These are phyloP conservation scores for Uloborus plumipes DNA, from an alignment of 2,888 invertebrate species.

Conservation along the genomic window DNA sequence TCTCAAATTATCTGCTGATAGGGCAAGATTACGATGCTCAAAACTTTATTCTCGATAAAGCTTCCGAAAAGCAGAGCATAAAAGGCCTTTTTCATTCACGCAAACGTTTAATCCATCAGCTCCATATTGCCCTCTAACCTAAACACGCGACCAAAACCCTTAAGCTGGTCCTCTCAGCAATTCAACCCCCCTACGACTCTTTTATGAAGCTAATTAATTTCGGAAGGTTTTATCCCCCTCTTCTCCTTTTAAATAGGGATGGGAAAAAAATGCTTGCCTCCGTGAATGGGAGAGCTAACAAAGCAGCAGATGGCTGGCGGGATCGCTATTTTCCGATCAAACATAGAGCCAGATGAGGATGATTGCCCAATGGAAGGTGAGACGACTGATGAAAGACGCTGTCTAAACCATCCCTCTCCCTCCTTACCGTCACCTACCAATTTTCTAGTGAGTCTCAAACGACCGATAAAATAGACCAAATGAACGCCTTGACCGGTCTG, in stretches of 20 bases:
- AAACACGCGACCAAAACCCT: conserved; percentile 24
- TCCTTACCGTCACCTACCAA: conserved; percentile 25
- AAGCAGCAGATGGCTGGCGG: conserved; percentile 54
- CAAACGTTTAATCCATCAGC: conserved; percentile 13
- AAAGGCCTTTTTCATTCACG: conserved; percentile 1
- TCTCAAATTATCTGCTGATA: no score
- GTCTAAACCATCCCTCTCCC: conserved; percentile 47
- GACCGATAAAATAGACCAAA: conserved; percentile 52
- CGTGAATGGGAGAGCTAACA: conserved; percentile 33
- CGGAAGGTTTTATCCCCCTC: conserved; percentile 4
- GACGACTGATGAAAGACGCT: conserved; percentile 53
- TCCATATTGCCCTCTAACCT: conserved; percentile 15
- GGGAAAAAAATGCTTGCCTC: not conserved
- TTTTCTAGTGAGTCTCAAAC: conserved; percentile 43
- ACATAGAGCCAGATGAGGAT: conserved; percentile 43
- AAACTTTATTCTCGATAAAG: no score
- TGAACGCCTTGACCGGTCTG: conserved; percentile 39
- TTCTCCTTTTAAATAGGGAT: no score
- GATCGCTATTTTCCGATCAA: conserved; percentile 51
- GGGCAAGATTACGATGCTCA: no score
- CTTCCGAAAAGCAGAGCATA: no score
- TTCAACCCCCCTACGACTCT: conserved; percentile 29
- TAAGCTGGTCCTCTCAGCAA: conserved; percentile 7
- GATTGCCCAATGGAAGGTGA: conserved; percentile 46
- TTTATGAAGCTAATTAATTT: conserved; percentile 58